A percentile compares a stretch with the other conserved stretches of the same genome.
These are phyloP conservation scores for Polyergus mexicanus DNA, from an alignment of 1,140 invertebrate species.

Conservation along the genomic window DNA sequence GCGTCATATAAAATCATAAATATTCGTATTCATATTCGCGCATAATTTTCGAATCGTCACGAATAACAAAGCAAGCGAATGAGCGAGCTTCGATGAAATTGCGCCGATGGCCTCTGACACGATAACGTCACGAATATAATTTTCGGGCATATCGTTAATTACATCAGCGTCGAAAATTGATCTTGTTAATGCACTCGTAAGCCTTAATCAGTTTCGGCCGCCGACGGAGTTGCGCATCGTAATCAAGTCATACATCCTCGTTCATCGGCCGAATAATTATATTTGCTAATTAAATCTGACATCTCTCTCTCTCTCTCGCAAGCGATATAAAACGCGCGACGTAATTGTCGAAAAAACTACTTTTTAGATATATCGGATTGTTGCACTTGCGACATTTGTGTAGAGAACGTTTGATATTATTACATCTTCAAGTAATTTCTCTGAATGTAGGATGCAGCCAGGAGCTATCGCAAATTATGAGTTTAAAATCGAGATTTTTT, in stretches of 20 bases:
- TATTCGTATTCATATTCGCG: background rate
- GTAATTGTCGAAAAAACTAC: background rate
- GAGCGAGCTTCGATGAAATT: background rate
- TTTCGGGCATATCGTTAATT: background rate
- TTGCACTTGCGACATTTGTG: background rate
- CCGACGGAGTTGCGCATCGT: slow-evolving; percentile 19
- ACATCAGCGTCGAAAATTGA: slow-evolving; percentile 44
- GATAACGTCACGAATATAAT: slow-evolving; percentile 1
- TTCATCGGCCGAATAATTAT: slow-evolving; percentile 14
- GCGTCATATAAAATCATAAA: background rate
- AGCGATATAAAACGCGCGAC: background rate
- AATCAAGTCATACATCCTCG: slow-evolving; percentile 16
- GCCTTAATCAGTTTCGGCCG: slow-evolving; percentile 12
- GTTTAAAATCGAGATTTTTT: background rate
- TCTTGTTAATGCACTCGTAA: slow-evolving; percentile 34
- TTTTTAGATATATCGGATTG: background rate
- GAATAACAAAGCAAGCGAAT: background rate
- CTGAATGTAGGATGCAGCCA: no score
- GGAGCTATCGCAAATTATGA: no score
- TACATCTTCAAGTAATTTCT: no score
- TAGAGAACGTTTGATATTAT: background rate
- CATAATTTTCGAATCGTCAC: background rate
- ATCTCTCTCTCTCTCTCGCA: background rate
- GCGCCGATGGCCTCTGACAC: slow-evolving; percentile 19
- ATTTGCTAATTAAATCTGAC: slow-evolving; percentile 7